A percentile compares a stretch with the other conserved stretches of the same genome.
These are phyloP conservation scores for Lithodes maja DNA, from an alignment of 2,888 invertebrate genomes.

Conservation along the genomic window DNA sequence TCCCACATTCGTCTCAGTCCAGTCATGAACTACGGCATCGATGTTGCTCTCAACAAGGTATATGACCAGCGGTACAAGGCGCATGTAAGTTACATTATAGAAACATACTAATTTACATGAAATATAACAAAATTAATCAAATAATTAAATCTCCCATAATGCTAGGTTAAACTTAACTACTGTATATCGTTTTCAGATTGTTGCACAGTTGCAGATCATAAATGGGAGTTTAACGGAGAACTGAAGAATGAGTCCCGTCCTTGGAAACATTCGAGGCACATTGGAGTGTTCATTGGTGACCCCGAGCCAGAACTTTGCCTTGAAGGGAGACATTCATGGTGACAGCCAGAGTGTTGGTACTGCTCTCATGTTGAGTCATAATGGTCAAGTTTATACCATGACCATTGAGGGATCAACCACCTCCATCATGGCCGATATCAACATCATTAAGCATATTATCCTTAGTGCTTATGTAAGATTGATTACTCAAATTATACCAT, in stretches of 20 bases:
- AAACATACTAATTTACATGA: neutral
- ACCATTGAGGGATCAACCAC: conserved; percentile 38
- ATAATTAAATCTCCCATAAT: no score
- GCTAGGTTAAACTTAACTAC: neutral
- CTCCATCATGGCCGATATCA: conserved; percentile 48
- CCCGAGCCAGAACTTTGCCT: neutral
- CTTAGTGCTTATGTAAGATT: conserved; percentile 61
- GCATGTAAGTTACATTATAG: neutral
- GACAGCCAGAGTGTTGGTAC: conserved; percentile 38
- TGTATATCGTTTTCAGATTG: neutral
- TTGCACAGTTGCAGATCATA: neutral
- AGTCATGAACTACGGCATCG: neutral
- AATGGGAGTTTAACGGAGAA: neutral
- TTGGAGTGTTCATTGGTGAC: neutral
- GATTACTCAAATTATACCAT: no score
- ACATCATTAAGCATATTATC: conserved; percentile 43
- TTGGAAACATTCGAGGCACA: conserved; percentile 14
- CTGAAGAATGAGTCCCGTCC: conserved; percentile 36
- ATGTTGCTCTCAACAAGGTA: neutral
- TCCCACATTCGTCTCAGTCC: neutral
- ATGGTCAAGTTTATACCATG: conserved; percentile 24
- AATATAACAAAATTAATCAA: no score
- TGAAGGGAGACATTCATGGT: conserved; percentile 29
- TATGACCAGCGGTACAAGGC: neutral
- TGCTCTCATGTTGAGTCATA: conserved; percentile 24